These are phyloP conservation scores for Amblyopsis hoosieri DNA, from an alignment of 2,797 vertebrate genomes.

Conservation along the genomic window DNA sequence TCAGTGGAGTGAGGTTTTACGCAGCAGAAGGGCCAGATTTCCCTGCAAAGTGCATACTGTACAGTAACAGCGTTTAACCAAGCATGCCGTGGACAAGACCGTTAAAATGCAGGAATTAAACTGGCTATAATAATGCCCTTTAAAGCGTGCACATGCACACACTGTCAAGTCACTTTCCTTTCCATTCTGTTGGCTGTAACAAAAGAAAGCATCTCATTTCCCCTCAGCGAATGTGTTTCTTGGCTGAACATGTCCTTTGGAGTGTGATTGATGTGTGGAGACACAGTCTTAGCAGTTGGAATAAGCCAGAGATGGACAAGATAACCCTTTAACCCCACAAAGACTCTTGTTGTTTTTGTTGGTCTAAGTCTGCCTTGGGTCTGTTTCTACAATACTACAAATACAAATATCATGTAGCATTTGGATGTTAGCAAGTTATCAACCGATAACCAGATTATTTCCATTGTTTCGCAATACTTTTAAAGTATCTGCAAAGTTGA, in stretches of 20 bases:
- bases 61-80: too few species aligned
- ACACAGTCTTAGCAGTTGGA: conserved; percentile 46
- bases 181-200: conserved; percentile 17
- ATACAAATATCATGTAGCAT: conserved; percentile 24
- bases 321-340: conserved; percentile 49
- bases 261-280: conserved; percentile 49
- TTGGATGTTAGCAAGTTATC: too few species aligned
- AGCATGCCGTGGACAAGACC: too few species aligned
- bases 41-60: too few species aligned
- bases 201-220: conserved; percentile 23
- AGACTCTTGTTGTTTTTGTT: conserved; percentile 29
- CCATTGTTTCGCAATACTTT: too few species aligned
- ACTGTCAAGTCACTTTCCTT: neutral
- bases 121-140: neutral
- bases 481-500: conserved; percentile 16
- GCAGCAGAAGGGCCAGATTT: too few species aligned
- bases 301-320: conserved; percentile 51
- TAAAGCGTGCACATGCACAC: neutral
- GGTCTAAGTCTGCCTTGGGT: conserved; percentile 13
- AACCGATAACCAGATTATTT: too few species aligned
- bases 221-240: conserved; percentile 7
- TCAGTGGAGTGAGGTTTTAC: too few species aligned
- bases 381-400: conserved; percentile 28
- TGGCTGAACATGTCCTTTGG: conserved; percentile 27
- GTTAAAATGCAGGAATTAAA: neutral